Percentiles rank a stretch among this genome's conserved stretches.
These are phyloP conservation scores for Puma concolor DNA, from an alignment of 2,113 vertebrate genomes.

Conservation along the genomic window DNA sequence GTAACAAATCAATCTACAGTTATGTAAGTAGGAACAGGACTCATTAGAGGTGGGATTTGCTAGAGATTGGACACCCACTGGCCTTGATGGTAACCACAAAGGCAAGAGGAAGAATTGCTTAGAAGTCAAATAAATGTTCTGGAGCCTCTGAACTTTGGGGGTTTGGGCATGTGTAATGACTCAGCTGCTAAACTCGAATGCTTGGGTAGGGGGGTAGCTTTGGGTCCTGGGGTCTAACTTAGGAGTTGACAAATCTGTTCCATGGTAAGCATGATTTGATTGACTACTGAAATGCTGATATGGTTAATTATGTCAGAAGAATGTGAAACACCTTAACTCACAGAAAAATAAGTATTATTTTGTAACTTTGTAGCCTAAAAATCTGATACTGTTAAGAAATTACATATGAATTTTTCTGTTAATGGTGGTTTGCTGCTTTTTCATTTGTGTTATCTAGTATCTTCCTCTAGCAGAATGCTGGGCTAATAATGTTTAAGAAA, in stretches of 20 bases:
- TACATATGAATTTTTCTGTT: constrained; percentile 4
- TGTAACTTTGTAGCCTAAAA: constrained; percentile 6
- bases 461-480: constrained; percentile 23
- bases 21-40: neutral
- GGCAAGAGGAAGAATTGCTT: neutral
- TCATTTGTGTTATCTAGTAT: constrained; percentile 1
- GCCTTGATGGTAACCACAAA: neutral
- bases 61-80: neutral
- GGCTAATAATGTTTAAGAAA: neutral
- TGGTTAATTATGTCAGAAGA: neutral
- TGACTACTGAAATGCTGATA: neutral
- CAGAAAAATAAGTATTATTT: neutral
- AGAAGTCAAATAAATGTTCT: neutral
- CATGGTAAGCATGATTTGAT: neutral
- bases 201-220: neutral
- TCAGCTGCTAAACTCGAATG: neutral
- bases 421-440: neutral
- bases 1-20: neutral
- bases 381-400: constrained; percentile 11
- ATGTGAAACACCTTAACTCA: neutral
- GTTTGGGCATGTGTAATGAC: neutral
- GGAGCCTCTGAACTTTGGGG: neutral
- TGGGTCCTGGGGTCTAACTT: neutral
- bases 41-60: neutral
- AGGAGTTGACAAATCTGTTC: neutral